Conservation (phyloP, 2,797 vertebrate species). For the Anabacerthia variegaticeps region DNA sequence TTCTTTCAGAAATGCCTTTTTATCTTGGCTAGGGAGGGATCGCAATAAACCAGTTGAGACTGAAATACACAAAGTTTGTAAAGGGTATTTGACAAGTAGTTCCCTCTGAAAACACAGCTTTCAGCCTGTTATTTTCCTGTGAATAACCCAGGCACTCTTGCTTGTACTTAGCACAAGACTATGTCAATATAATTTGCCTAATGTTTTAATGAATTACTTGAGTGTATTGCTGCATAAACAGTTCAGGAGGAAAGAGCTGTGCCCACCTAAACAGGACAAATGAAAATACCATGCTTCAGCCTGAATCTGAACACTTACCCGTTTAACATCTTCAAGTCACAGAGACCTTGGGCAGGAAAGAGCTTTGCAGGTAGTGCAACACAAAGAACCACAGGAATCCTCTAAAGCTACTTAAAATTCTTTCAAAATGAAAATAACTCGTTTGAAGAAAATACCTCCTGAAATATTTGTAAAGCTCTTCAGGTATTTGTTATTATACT, state of each 20-base stretch:
- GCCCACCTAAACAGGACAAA: not conserved
- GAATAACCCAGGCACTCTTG: not conserved
- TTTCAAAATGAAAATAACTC: not conserved
- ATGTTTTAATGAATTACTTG: not conserved
- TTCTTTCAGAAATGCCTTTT: not conserved
- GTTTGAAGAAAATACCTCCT: not conserved
- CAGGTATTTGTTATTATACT: not conserved
- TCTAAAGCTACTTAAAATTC: slow-evolving; percentile 32
- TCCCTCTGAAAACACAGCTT: not conserved
- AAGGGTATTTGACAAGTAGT: not conserved
- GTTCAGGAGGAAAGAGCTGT: not conserved
- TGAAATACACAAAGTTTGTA: not conserved
- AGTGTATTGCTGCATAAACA: not conserved
- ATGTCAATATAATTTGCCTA: not conserved
- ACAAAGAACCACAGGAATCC: not conserved
- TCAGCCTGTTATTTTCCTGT: not conserved
- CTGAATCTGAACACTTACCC: not conserved
- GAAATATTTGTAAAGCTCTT: slow-evolving; percentile 12
- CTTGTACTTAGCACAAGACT: not conserved
- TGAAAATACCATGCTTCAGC: not conserved
- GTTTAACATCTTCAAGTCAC: not conserved
- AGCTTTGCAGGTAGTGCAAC: not conserved
- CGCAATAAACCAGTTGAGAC: not conserved
- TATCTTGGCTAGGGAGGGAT: not conserved
- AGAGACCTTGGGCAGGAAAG: not conserved